phyloP scores from a whole-genome alignment of 1,140 invertebrate species.

The Zaprionus ornatus region DNA sequence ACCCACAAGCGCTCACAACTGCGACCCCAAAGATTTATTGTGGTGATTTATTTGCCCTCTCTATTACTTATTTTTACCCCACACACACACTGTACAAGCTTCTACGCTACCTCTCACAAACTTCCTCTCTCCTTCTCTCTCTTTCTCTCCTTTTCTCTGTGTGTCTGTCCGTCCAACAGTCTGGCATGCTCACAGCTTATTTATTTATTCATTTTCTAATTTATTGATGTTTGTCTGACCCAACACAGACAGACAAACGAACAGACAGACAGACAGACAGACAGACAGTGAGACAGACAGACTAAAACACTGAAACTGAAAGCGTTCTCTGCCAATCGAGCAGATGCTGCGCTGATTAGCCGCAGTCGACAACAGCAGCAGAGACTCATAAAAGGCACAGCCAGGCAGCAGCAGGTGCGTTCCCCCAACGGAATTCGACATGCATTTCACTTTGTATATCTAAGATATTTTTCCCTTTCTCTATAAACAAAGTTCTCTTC shows the following conservation, averaged over 20 bases:
- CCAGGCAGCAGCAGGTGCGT: background rate
- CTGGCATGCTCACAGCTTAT: constrained; percentile 66
- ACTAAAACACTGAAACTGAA: constrained; percentile 31
- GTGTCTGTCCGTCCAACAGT: constrained; percentile 3
- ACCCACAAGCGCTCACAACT: constrained; percentile 58
- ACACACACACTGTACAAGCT: background rate
- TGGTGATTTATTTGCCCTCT: constrained; percentile 73
- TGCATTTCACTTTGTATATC: constrained; percentile 30
- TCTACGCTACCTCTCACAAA: background rate
- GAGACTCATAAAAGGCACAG: constrained; percentile 19
- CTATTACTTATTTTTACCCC: constrained; percentile 4
- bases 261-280: background rate
- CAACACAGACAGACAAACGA: constrained; percentile 43
- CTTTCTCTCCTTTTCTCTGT: background rate
- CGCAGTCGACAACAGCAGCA: background rate
- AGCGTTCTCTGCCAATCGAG: constrained; percentile 53
- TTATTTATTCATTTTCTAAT: constrained; percentile 83
- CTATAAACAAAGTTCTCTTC: constrained; percentile 6
- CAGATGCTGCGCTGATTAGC: constrained; percentile 55
- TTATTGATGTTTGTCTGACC: constrained; percentile 83
- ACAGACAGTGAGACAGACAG: constrained; percentile 35
- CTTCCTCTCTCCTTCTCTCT: constrained; percentile 10
- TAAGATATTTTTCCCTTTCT: constrained; percentile 19
- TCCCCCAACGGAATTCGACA: background rate
- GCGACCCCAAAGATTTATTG: constrained; percentile 79